These are phyloP conservation scores for Borostomias antarcticus DNA, from an alignment of 2,797 vertebrate genomes.

Conservation along the genomic window DNA sequence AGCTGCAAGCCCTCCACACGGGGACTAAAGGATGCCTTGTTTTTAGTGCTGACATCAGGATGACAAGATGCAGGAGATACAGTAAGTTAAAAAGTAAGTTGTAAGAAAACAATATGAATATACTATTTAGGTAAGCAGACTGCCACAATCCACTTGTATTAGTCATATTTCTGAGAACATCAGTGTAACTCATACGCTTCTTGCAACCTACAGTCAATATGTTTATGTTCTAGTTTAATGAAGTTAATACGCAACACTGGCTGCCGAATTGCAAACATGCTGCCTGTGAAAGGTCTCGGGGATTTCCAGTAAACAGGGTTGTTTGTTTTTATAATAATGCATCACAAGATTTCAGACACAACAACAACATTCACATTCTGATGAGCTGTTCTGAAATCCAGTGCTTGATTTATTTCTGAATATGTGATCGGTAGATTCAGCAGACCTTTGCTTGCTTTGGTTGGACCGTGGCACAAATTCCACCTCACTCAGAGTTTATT, in stretches of 20 bases:
- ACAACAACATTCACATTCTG: conserved; percentile 29
- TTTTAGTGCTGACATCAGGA: neutral
- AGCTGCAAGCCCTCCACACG: conserved; percentile 24
- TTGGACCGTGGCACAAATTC: conserved; percentile 47
- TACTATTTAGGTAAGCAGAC: too few species aligned
- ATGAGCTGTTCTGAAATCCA: conserved; percentile 33
- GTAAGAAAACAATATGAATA: neutral
- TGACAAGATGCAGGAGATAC: neutral
- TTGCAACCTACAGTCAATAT: too few species aligned
- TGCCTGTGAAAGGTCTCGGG: conserved; percentile 12
- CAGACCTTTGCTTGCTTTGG: conserved; percentile 50
- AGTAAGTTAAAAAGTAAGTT: neutral
- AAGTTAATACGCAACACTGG: conserved; percentile 1
- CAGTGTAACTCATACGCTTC: too few species aligned
- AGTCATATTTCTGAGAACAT: neutral
- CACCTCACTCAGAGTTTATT: conserved; percentile 53
- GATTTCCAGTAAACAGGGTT: conserved; percentile 15
- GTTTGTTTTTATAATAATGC: conserved; percentile 34
- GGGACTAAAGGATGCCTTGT: conserved; percentile 14
- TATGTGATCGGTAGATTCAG: conserved; percentile 43
- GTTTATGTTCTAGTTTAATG: neutral
- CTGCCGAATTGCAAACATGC: conserved; percentile 3
- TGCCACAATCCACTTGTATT: too few species aligned
- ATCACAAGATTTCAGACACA: conserved; percentile 30
- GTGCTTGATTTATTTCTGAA: conserved; percentile 58